Evolutionary conservation across 2,113 vertebrate genomes (phyloP), one percentile per base, ranked within the genome.

Genomic region (Engraulis encrasicolus): DNA sequence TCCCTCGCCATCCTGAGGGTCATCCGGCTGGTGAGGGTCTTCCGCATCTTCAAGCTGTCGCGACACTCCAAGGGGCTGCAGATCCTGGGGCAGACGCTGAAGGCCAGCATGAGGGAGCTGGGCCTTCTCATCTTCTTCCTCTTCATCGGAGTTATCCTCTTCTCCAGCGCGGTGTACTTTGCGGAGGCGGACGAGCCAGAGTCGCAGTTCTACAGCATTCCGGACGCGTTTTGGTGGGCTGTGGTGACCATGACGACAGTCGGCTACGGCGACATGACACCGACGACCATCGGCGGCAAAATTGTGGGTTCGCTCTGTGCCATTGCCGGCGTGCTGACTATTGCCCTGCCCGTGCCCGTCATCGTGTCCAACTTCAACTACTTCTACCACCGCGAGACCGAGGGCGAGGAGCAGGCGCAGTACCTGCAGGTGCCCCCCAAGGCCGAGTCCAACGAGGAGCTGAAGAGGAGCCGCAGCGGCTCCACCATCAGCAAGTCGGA

Each of bases 361-460:
- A 99, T 99, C 82, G 98, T 99, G 85, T 99, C 98, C 92, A 99
- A 99, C 94, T 99, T 99, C 94, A 99, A 99, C 92, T 99, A 99
- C 95, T 99, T 99, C 95, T 99, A 99, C 91, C 98, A 99, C 92
- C 97, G 98, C 80, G 98, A 99, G 95, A 99, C 98, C 0, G 98
- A 99, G 93, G 98, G 98, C 61, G 98, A 99, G 91, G 98, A 99
- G 80, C 98, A 99, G 93, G 98, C 98, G 78, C 98, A 98, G 89
- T 99, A 98, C 91, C 94, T 99, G 89, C 97, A 99, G 95, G 96
- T 97, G 89, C 98, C 95, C 89, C 92, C 97, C 94, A 99, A 98
- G 94, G 93, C 96, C 79, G 97, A 98, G 71, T 99, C 98, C 86
- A 96, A 96, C 81, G 97, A 97, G 90, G 98, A 99, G 93, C 96